These are phyloP conservation scores for Amphipyra berbera DNA, from an alignment of 2,888 invertebrate genomes.

Conservation along the genomic window DNA sequence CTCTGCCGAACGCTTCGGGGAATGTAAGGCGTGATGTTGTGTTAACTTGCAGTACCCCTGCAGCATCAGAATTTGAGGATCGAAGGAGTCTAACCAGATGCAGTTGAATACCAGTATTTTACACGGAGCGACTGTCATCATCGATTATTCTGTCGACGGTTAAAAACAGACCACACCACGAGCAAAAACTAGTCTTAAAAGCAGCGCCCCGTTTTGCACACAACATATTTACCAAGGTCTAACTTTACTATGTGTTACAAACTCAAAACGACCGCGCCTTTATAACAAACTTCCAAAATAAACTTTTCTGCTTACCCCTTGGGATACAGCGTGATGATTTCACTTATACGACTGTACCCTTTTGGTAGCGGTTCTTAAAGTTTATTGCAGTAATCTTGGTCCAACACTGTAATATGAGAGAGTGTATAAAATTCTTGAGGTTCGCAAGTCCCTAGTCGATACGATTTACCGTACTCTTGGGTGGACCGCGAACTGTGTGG, in stretches of 20 bases:
- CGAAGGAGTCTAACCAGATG: too few relatives aligned
- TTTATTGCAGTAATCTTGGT: conserved; percentile 58
- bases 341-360: conserved; percentile 50
- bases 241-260: conserved; percentile 6
- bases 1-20: too few relatives aligned
- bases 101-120: too few relatives aligned
- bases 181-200: too few relatives aligned
- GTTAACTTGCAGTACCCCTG: too few relatives aligned
- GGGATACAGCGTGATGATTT: conserved; percentile 52
- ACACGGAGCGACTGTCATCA: too few relatives aligned
- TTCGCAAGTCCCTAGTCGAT: conserved; percentile 32
- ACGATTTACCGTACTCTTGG: conserved; percentile 51
- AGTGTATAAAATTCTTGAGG: conserved; percentile 52
- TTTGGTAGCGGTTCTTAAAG: conserved; percentile 41
- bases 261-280: conserved; percentile 23
- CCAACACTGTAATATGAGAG: conserved; percentile 48
- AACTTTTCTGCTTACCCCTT: conserved; percentile 30
- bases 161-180: too few relatives aligned
- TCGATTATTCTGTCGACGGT: too few relatives aligned
- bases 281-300: conserved; percentile 36
- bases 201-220: too few relatives aligned
- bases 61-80: too few relatives aligned
- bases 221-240: not conserved
- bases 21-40: too few relatives aligned
- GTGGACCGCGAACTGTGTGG: conserved; percentile 30